Conservation (phyloP, 2,888 invertebrate species). For the Drosophila mulleri region DNA sequence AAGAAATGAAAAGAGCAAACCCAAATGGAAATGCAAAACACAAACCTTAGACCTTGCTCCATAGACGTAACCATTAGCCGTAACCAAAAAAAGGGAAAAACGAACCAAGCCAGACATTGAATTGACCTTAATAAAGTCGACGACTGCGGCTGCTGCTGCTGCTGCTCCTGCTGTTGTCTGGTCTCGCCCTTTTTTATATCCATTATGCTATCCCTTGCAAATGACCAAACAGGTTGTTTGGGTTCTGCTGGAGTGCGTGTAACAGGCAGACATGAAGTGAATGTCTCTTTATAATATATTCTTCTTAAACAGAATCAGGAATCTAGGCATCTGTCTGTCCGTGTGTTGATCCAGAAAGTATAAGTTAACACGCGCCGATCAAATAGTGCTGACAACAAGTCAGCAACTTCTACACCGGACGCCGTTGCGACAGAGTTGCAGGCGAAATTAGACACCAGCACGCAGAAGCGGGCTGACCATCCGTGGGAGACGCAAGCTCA, state of each 20-base stretch:
- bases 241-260: neutral
- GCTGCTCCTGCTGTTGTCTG: conserved; percentile 34
- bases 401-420: too few species aligned
- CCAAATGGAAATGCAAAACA: conserved; percentile 59
- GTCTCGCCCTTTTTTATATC: conserved; percentile 48
- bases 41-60: conserved; percentile 39
- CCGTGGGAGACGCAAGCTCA: too few species aligned
- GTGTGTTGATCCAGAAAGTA: too few species aligned
- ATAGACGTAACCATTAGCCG: conserved; percentile 69
- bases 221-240: neutral
- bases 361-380: too few species aligned
- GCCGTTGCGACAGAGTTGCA: too few species aligned
- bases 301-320: too few species aligned
- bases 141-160: conserved; percentile 43
- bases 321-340: neutral
- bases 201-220: neutral
- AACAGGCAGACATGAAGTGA: neutral
- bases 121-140: conserved; percentile 80
- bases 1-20: conserved; percentile 23
- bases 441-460: too few species aligned
- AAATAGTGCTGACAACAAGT: too few species aligned
- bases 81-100: conserved; percentile 45
- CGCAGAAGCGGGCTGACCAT: too few species aligned
- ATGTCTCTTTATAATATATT: too few species aligned
- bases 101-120: conserved; percentile 67